These are phyloP conservation scores for Anastrepha ludens DNA, from an alignment of 1,140 invertebrate species.

Conservation along the genomic window DNA sequence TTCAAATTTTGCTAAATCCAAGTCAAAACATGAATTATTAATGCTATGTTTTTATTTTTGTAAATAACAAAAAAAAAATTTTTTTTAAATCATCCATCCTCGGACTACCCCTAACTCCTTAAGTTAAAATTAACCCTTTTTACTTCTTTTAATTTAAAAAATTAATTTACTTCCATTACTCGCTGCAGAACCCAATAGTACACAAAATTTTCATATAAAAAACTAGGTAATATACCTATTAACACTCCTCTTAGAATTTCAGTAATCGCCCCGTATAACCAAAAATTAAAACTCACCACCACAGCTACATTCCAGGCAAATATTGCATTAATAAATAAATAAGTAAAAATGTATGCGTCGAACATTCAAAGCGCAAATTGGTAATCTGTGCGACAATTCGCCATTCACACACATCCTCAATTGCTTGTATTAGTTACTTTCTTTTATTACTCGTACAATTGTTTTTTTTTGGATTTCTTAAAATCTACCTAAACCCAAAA, in stretches of 20 bases:
- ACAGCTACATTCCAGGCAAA: background rate
- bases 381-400: background rate
- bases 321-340: background rate
- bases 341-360: background rate
- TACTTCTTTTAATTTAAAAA: no score
- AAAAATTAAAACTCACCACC: slow-evolving; percentile 9
- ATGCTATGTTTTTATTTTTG: no score
- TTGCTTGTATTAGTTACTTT: background rate
- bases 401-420: background rate
- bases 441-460: background rate
- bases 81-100: no score
- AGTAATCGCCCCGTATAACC: background rate
- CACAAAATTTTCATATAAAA: no score
- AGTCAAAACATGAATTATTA: no score
- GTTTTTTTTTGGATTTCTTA: background rate
- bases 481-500: background rate
- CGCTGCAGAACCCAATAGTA: no score
- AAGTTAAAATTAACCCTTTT: no score
- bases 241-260: background rate
- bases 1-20: no score
- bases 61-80: no score
- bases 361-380: background rate
- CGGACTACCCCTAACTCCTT: no score
- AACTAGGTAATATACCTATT: background rate
- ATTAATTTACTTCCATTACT: no score